Percentiles rank a stretch among this genome's conserved stretches.
phyloP scores from a whole-genome alignment of 2,113 vertebrate species.

The Gorsachius goisagi region DNA sequence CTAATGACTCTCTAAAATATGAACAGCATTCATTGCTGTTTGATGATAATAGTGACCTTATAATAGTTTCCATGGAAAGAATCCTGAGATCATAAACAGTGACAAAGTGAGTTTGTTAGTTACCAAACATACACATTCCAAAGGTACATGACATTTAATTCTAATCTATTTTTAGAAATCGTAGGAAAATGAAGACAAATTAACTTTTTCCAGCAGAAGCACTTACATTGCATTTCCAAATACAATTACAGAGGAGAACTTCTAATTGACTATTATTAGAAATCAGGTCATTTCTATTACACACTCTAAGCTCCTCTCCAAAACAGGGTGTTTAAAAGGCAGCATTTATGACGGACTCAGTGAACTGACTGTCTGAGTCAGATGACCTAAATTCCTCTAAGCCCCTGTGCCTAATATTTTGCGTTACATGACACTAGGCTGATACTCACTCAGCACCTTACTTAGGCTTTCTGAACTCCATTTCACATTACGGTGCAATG shows the following conservation, averaged over 20 bases:
- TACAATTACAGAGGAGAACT: conserved; percentile 31
- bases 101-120: conserved; percentile 76
- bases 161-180: conserved; percentile 73
- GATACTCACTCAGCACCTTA: not conserved
- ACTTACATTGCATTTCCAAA: conserved; percentile 35
- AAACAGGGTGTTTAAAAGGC: conserved; percentile 22
- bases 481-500: not conserved
- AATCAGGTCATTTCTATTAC: conserved; percentile 17
- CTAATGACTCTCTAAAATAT: conserved; percentile 46
- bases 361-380: conserved; percentile 33
- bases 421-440: not conserved
- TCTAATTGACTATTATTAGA: conserved; percentile 40
- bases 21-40: conserved; percentile 54
- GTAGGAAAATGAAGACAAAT: conserved; percentile 67
- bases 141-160: conserved; percentile 79
- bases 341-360: not conserved
- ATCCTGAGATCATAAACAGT: conserved; percentile 79
- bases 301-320: not conserved
- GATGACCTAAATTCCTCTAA: conserved; percentile 43
- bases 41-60: conserved; percentile 65
- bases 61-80: conserved; percentile 77
- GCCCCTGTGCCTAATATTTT: conserved; percentile 1
- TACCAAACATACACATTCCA: conserved; percentile 76
- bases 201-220: conserved; percentile 56
- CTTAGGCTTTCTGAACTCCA: conserved; percentile 6